These are phyloP conservation scores for Anolis apletophallus DNA, from an alignment of 2,797 vertebrate species.

Conservation along the genomic window DNA sequence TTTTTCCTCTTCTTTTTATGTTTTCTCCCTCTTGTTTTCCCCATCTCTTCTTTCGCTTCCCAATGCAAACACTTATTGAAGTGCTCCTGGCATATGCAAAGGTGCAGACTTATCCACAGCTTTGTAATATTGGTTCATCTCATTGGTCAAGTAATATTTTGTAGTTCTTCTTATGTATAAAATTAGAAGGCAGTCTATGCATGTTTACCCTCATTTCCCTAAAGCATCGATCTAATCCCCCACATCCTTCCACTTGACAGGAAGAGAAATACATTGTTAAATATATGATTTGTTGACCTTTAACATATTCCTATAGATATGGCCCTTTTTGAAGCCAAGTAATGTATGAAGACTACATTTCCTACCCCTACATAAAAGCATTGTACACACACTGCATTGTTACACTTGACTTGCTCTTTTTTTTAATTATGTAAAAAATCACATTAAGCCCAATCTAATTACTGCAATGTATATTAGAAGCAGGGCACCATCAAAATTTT, in stretches of 20 bases:
- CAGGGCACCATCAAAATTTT: conserved; percentile 98
- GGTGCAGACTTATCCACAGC: neutral
- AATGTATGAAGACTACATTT: conserved; percentile 54
- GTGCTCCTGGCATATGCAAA: neutral
- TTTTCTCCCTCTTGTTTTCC: neutral
- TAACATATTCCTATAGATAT: conserved; percentile 42
- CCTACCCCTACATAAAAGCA: conserved; percentile 60
- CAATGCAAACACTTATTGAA: neutral
- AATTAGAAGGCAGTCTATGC: neutral
- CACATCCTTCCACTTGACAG: conserved; percentile 7
- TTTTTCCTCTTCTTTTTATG: neutral
- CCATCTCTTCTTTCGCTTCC: neutral
- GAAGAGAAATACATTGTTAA: neutral
- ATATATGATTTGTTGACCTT: conserved; percentile 19
- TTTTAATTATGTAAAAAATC: conserved; percentile 87
- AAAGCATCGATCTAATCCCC: neutral
- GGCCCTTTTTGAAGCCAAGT: conserved; percentile 63
- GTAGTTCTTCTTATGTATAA: neutral
- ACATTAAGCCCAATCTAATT: conserved; percentile 94
- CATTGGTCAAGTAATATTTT: neutral
- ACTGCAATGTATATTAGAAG: conserved; percentile 93
- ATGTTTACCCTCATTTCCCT: neutral
- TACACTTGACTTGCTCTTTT: conserved; percentile 83
- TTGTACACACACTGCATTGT: conserved; percentile 78
- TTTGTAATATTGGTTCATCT: neutral